Conservation (phyloP, 2,888 invertebrate species). For the Acleris laterana region DNA sequence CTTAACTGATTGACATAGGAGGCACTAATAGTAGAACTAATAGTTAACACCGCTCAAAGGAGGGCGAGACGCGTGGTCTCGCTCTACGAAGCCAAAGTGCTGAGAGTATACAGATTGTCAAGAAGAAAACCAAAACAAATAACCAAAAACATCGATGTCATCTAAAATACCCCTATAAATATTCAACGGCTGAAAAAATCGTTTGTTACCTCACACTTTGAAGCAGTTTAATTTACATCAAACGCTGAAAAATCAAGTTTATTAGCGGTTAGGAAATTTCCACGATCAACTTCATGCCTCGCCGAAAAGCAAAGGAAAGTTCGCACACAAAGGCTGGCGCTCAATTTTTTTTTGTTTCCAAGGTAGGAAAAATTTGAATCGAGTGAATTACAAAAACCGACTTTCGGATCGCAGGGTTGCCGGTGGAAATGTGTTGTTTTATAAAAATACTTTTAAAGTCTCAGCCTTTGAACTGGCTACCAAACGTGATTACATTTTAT, state of each 20-base stretch:
- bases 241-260: conserved; percentile 72
- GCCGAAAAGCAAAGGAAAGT: conserved; percentile 75
- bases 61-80: too few species aligned
- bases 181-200: conserved; percentile 26
- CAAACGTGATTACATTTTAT: too few species aligned
- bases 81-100: too few species aligned
- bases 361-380: conserved; percentile 74
- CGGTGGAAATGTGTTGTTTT: neutral
- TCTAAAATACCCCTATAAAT: conserved; percentile 15
- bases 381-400: conserved; percentile 73
- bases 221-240: conserved; percentile 69
- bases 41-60: too few species aligned
- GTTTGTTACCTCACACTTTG: conserved; percentile 41
- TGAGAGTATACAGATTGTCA: neutral
- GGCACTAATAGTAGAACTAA: too few species aligned
- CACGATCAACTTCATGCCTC: conserved; percentile 74
- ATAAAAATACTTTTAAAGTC: neutral
- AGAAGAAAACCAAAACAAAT: neutral
- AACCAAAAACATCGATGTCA: conserved; percentile 11
- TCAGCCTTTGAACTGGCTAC: too few species aligned
- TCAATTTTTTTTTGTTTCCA: conserved; percentile 69
- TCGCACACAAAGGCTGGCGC: conserved; percentile 68
- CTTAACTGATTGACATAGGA: too few species aligned
- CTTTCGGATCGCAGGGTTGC: conserved; percentile 62
- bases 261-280: conserved; percentile 66